phyloP scores from a whole-genome alignment of 2,797 vertebrate genomes.

The Vespertilio murinus region DNA sequence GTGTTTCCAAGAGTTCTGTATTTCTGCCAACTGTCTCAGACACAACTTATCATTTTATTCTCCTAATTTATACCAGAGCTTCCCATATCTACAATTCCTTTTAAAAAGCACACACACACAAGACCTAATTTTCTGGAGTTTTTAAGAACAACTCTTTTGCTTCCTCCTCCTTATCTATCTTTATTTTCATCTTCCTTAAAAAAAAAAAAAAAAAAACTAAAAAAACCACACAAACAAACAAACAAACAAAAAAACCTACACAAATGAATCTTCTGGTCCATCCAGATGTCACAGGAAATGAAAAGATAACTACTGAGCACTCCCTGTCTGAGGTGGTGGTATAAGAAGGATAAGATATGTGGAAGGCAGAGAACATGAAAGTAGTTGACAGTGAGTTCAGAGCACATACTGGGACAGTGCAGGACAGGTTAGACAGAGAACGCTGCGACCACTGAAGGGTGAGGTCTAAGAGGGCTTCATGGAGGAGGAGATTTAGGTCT shows the following conservation, averaged over 20 bases:
- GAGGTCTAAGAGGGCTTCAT: neutral
- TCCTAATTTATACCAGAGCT: neutral
- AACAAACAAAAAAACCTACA: too few species aligned
- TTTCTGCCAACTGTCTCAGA: neutral
- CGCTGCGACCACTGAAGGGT: rapidly evolving
- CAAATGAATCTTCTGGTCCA: neutral
- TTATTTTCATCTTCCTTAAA: neutral
- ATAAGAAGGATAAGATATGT: too few species aligned
- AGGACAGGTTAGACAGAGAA: neutral
- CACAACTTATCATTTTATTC: neutral
- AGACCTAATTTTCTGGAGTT: neutral
- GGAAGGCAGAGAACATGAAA: neutral
- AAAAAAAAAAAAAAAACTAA: neutral
- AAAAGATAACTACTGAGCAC: neutral
- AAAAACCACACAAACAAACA: neutral
- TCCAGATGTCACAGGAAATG: neutral
- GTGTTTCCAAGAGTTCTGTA: neutral
- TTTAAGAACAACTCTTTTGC: neutral
- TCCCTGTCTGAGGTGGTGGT: neutral
- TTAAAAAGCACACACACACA: neutral
- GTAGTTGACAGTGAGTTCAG: neutral
- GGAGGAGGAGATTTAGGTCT: neutral
- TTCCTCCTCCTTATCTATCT: neutral
- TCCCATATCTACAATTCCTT: neutral
- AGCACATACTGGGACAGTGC: neutral